Conservation (phyloP, 2,113 vertebrate genomes). For the Bagarius yarrelli region DNA sequence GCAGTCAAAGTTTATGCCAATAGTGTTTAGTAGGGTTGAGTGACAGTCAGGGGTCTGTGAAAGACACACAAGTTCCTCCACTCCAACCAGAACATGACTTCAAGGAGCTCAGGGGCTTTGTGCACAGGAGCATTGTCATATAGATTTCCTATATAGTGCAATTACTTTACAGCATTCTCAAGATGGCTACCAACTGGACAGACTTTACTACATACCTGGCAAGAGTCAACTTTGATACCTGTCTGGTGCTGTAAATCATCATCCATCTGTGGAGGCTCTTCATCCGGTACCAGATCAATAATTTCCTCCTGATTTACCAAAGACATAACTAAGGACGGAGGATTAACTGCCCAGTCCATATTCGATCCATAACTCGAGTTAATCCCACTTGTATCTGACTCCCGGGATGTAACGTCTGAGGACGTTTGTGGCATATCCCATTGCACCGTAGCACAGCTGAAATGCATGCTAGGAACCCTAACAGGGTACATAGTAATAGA, state of each 20-base stretch:
- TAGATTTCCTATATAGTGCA: too few relatives aligned
- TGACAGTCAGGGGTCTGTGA: too few relatives aligned
- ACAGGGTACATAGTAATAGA: constrained; percentile 55
- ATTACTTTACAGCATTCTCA: background rate
- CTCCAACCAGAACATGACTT: too few relatives aligned
- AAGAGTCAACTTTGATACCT: constrained; percentile 20
- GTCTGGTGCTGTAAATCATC: constrained; percentile 36
- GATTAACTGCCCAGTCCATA: constrained; percentile 36
- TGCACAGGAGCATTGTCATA: too few relatives aligned
- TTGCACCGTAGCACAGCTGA: constrained; percentile 65
- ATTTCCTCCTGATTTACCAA: constrained; percentile 7
- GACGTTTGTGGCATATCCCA: constrained; percentile 64
- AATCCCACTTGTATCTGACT: constrained; percentile 48
- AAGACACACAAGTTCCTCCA: too few relatives aligned
- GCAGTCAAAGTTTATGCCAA: too few relatives aligned
- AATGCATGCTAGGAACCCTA: constrained; percentile 42
- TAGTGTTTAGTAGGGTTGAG: too few relatives aligned
- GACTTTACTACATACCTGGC: constrained; percentile 54
- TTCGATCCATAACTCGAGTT: constrained; percentile 27
- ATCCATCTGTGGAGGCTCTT: constrained; percentile 21
- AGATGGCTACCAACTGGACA: background rate
- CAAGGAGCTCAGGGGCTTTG: too few relatives aligned
- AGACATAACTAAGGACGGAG: constrained; percentile 3
- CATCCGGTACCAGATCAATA: background rate
- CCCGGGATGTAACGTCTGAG: constrained; percentile 38